These are phyloP conservation scores for Montipora capitata DNA, from an alignment of 92 coral and sea anemone species.

Conservation along the genomic window DNA sequence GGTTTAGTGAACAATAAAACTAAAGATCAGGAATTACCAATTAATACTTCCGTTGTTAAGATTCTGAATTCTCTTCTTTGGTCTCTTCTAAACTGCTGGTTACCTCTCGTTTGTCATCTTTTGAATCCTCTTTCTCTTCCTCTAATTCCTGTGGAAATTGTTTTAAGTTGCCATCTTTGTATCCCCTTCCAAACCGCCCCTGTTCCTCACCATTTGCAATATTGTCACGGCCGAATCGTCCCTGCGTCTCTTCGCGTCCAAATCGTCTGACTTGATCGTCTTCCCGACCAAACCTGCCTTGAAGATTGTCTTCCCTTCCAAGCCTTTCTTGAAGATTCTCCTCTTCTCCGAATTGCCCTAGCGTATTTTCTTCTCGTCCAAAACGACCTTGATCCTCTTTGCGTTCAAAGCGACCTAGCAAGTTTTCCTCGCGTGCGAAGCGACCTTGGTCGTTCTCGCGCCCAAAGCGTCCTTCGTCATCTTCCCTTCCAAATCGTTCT, in stretches of 20 bases:
- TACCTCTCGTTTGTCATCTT: slow-evolving; percentile 14
- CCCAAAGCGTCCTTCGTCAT: slow-evolving; percentile 55
- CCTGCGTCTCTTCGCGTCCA: slow-evolving; percentile 55
- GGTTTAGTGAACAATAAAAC: neutral
- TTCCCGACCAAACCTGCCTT: slow-evolving; percentile 72
- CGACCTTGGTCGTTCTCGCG: slow-evolving; percentile 55
- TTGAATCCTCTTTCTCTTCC: neutral
- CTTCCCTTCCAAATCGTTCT: slow-evolving; percentile 49
- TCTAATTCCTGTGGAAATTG: slow-evolving; percentile 29
- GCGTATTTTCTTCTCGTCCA: slow-evolving; percentile 22
- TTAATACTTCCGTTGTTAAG: slow-evolving; percentile 39
- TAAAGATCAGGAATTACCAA: neutral
- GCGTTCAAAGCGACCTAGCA: slow-evolving; percentile 42
- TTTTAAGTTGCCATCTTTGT: slow-evolving; percentile 26
- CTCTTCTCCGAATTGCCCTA: slow-evolving; percentile 39
- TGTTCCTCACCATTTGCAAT: slow-evolving; percentile 21
- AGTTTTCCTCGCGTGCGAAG: slow-evolving; percentile 40
- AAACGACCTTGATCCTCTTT: slow-evolving; percentile 32
- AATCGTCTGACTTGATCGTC: slow-evolving; percentile 52
- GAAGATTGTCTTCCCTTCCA: slow-evolving; percentile 50
- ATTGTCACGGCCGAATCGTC: slow-evolving; percentile 70
- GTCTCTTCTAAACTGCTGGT: slow-evolving; percentile 40
- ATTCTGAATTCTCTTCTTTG: slow-evolving; percentile 29
- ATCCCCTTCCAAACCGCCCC: slow-evolving; percentile 53
- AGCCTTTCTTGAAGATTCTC: slow-evolving; percentile 38